Base-by-base conservation (phyloP, 2,113 vertebrate genomes). In the Rhynchomys soricoides region DNA sequence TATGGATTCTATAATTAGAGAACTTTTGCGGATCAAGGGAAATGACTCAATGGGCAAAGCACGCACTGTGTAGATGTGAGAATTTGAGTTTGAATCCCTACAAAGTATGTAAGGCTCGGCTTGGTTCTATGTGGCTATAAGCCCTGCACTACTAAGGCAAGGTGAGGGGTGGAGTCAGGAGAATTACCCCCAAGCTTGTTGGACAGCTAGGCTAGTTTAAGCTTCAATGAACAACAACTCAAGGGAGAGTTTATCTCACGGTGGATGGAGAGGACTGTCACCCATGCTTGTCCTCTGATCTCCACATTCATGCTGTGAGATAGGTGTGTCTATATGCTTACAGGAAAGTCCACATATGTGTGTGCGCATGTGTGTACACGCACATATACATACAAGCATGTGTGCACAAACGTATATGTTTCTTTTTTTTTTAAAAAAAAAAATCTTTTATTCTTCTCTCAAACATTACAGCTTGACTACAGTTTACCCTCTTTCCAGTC, bases 1-100 rank as follows among this genome's bases (percentile, higher is more conserved):
- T 95, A 24, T 64, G 88, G 17, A 95, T 66, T 70, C 75, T 86
- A 7, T 48, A 66, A 22, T 26, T 55, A 24, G 68, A 95, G 86
- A n/a, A 8, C 7, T 5, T 70, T 11, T 31, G 40, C 64, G 6
- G 43, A 31, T 43, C 45, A 22, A 24, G 45, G 64, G 85, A 66
- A 34, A 86, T 50, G 29, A 68, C 7, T 86, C 62, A 48, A 50
- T 37, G 31, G 48, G 3, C 24, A 15, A 66, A 86, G 85, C 62
- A 34, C 43, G 66, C 22, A 29, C 64, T 50, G 3, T 37, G 45
- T 9, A 70, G 64, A 24, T 22, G 19, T 13, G 19, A 68, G 19
- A 45, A 15, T 66, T 7, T 62, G 55, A 62, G 55, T 59, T 83
- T 50, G 62, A 37, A 45, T 86, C 62, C 43, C 43, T 34, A 48